Percentiles rank a stretch among this genome's conserved stretches.
Conservation (phyloP, 2,888 invertebrate species). For the Argyra leucocephala region DNA sequence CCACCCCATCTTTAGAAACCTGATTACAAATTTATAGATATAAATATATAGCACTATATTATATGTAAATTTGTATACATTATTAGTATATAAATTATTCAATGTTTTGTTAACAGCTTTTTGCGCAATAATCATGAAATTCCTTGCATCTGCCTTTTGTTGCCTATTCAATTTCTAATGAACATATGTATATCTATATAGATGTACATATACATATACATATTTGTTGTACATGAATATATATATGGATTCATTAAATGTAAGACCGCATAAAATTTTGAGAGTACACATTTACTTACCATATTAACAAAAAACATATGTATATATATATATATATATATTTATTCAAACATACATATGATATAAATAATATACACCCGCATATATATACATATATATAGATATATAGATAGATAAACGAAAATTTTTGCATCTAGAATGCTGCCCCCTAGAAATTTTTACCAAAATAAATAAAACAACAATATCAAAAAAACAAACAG, state of each 20-base stretch:
- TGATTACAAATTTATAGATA: not conserved
- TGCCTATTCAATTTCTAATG: not conserved
- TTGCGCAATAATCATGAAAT: constrained; percentile 6
- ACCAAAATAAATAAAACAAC: not conserved
- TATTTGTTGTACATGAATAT: not conserved
- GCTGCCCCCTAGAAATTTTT: not conserved
- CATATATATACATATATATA: not conserved
- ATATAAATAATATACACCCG: not conserved
- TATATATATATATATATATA: not conserved
- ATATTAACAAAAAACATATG: not conserved
- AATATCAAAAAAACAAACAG: not conserved
- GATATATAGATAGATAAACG: not conserved
- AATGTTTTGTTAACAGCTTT: not conserved
- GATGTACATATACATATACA: not conserved
- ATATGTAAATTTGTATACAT: not conserved
- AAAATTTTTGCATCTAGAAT: not conserved
- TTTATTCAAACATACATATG: not conserved
- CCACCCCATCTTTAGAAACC: not conserved
- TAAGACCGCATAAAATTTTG: constrained; percentile 1
- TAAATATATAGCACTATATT: not conserved
- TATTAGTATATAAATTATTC: too few relatives aligned
- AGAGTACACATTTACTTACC: not conserved
- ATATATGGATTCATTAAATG: not conserved
- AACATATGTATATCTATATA: not conserved
- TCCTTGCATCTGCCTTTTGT: constrained; percentile 4